Evolutionary conservation across 2,113 vertebrate species (phyloP).

Genomic region (Fregata magnificens): DNA sequence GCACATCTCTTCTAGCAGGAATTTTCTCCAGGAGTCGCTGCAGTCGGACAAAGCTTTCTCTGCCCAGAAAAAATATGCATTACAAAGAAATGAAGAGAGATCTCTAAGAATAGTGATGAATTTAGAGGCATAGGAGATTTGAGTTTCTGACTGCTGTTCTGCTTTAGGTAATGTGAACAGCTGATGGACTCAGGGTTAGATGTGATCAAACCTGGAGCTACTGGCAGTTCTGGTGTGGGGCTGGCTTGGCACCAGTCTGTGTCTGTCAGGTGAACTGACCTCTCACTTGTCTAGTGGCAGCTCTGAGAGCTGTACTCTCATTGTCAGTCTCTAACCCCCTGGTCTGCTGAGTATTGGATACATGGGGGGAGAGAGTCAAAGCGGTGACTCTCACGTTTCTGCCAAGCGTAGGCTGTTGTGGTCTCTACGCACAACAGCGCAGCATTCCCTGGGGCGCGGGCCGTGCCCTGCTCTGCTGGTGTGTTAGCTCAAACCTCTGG

Average conservation of each 20-base stretch:
- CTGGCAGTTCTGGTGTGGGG: background rate
- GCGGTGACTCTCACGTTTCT: background rate
- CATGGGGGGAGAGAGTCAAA: rapidly evolving
- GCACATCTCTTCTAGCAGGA: background rate
- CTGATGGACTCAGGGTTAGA: background rate
- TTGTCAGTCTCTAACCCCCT: rapidly evolving
- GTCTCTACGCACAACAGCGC: background rate
- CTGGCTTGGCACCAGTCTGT: too few species aligned
- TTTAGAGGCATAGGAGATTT: background rate
- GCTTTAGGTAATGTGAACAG: background rate
- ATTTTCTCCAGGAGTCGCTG: background rate
- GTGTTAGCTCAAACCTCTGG: background rate
- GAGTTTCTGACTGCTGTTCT: background rate
- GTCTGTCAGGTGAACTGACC: background rate
- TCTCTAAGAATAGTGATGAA: background rate
- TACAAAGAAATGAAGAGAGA: background rate
- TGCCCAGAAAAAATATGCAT: background rate
- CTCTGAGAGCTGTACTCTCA: background rate
- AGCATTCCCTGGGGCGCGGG: rapidly evolving
- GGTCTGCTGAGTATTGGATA: background rate
- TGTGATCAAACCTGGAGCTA: background rate
- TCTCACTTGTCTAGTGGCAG: rapidly evolving
- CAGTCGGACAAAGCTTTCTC: background rate
- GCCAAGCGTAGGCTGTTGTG: background rate
- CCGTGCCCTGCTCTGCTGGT: background rate